Base-by-base conservation (phyloP, 2,888 invertebrate genomes). In the Hermaeophaga mercurialis region DNA sequence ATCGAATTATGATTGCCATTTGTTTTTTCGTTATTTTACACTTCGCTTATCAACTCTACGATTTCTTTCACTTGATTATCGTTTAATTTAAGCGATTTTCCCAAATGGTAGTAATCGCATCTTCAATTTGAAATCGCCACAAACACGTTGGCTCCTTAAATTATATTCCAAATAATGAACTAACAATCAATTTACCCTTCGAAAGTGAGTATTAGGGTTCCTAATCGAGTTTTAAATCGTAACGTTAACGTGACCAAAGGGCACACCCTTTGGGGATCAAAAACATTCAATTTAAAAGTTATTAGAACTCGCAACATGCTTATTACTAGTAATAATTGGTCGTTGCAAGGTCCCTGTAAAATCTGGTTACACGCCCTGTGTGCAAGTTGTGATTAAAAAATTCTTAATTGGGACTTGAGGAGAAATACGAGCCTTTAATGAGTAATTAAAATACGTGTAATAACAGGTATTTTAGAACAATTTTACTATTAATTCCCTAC, bases 211-310 rank as follows among this genome's bases (percentile, higher is more conserved):
- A 22, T 33, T 33, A 47, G 36, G 47, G 34, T 17, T n/a, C 18
- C 8, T 36, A 36, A 47, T 47, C 2, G 3, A n/a, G 34, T 34
- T 47, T 43, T 24, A 11, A 36, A 36, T 19, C 33, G 11, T 47
- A 24, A 66, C 71, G 72, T 71, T 71, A 72, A 70, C 71, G 69
- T 72, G 73, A 72, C 73, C 73, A 73, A 65, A 66, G 69, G 71
- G 70, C 70, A 73, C 72, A 70, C 73, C 73, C 70, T 68, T 61
- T 24, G 34, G 68, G 72, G 70, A 73, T 73, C 70, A 66, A 71
- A 71, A 72, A 72, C 72, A 72, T 71, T 71, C 69, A 69, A 73
- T 73, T 73, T 73, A 69, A 70, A 67, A 69, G 69, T 65, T 58
- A 70, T 72, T 70, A 68, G 69, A 62, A 70, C 65, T 69, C 69